These are phyloP conservation scores for Eumacrocentrus americanus DNA, from an alignment of 2,888 invertebrate genomes.

Conservation along the genomic window DNA sequence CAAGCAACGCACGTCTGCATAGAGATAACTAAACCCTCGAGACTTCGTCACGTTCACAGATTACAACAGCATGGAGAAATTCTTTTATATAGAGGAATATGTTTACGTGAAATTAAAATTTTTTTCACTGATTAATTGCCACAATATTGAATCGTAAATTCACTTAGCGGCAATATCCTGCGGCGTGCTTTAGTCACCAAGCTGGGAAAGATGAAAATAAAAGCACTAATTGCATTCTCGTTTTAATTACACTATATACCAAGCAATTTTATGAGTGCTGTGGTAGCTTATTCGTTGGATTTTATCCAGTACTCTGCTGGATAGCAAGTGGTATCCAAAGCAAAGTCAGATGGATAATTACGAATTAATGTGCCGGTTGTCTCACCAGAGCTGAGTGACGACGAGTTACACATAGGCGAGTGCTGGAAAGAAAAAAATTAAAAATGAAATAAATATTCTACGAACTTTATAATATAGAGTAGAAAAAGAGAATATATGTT, in stretches of 20 bases:
- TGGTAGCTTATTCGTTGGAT: too few species aligned
- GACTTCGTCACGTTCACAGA: background rate
- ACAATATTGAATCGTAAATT: background rate
- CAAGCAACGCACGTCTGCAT: background rate
- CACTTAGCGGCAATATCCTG: background rate
- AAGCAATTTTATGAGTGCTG: too few species aligned
- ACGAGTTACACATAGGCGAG: background rate
- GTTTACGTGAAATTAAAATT: too few species aligned
- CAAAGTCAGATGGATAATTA: slow-evolving; percentile 28
- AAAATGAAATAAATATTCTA: slow-evolving; percentile 22
- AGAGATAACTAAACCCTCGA: background rate
- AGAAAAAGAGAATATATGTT: background rate
- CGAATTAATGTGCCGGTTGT: slow-evolving; percentile 24
- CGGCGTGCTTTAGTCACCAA: background rate
- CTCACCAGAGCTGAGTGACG: background rate
- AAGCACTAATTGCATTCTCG: slow-evolving; percentile 7
- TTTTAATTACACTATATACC: too few species aligned
- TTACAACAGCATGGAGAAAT: background rate
- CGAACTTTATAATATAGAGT: slow-evolving; percentile 31
- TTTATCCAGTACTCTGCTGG: too few species aligned
- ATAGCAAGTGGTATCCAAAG: too few species aligned
- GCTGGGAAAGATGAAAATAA: background rate
- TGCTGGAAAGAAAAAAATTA: background rate
- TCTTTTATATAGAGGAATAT: background rate
- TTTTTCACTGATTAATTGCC: background rate